Evolutionary conservation across 2,888 invertebrate species (phyloP), one percentile per base, ranked within the genome.

Genomic region (Drymonia ruficornis): DNA sequence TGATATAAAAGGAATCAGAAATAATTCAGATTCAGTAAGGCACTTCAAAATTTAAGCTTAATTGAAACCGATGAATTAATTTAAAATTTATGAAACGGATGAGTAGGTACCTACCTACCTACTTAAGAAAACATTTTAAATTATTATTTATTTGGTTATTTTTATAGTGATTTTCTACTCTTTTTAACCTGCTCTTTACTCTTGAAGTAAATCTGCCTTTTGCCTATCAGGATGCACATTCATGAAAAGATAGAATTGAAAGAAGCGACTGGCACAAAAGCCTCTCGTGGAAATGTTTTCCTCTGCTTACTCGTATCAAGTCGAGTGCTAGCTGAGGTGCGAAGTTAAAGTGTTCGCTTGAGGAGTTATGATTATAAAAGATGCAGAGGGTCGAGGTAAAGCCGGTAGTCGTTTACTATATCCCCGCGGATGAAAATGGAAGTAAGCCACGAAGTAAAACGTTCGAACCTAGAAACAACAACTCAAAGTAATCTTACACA

Each of bases 351-450:
- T 76, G 80, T 78, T 78, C 78, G 66, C 73, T 77, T 70, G 72
- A 72, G 74, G 71, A 83, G 83, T 84, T 85, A 83, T 83, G 82
- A 84, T 85, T 83, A 85, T 86, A 84, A 87, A 88, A 84, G 81
- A 84, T 84, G 81, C 83, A 86, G 74, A 76, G 76, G 77, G 75
- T 72, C 68, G 74, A 73, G 64, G 73, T 67, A 72, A 75, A 74
- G 69, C 65, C 66, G 65, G 70, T 68, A 73, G 70, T 72, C 73
- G 59, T 61, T 67, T 65, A 63, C 70, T 61, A 57, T 52, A 67
- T 74, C 74, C 67, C 67, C 56, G 50, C 55, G 70, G 73, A 78
- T 75, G 73, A 72, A 80, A 81, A 80, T 76, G 67, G 72, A 69
- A 71, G 74, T 67, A 61, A 63, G 63, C 34, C 63, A 57, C 55